A percentile compares a stretch with the other conserved stretches of the same genome.
Evolutionary conservation across 2,888 invertebrate genomes (phyloP).

Genomic region (Pachycephus smyrnensis): DNA sequence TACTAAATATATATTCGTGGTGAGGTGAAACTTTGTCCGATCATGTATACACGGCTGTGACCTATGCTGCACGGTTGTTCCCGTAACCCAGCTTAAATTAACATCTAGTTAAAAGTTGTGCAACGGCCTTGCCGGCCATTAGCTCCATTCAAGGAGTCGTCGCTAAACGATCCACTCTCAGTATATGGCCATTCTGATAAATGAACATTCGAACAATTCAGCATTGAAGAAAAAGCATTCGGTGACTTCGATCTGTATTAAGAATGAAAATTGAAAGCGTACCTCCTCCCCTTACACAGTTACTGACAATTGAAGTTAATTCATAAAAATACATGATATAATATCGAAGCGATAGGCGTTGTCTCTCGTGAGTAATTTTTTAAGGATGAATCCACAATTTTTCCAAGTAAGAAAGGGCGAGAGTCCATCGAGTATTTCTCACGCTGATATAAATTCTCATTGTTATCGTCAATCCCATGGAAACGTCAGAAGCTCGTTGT

Average conservation of each 20-base stretch:
- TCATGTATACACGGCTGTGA: background rate
- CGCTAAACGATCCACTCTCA: background rate
- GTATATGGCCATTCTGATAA: background rate
- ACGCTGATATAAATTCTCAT: constrained; percentile 19
- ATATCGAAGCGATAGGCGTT: background rate
- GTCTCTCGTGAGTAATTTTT: background rate
- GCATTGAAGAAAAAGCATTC: background rate
- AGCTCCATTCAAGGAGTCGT: constrained; percentile 5
- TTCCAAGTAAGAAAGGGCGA: background rate
- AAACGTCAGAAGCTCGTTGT: constrained; percentile 16
- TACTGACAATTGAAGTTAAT: background rate
- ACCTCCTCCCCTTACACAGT: background rate
- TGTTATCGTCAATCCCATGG: constrained; percentile 17
- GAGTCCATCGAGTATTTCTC: constrained; percentile 4
- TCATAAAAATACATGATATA: background rate
- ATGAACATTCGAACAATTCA: background rate
- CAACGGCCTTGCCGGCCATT: constrained; percentile 9
- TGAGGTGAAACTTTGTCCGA: background rate
- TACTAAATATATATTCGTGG: background rate
- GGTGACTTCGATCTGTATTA: background rate
- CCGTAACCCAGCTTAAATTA: constrained; percentile 5
- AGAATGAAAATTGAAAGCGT: background rate
- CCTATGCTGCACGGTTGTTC: background rate
- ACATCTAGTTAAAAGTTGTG: constrained; percentile 6
- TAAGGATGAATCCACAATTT: background rate